phyloP scores from a whole-genome alignment of 2,113 vertebrate genomes.

The Osmerus eperlanus region DNA sequence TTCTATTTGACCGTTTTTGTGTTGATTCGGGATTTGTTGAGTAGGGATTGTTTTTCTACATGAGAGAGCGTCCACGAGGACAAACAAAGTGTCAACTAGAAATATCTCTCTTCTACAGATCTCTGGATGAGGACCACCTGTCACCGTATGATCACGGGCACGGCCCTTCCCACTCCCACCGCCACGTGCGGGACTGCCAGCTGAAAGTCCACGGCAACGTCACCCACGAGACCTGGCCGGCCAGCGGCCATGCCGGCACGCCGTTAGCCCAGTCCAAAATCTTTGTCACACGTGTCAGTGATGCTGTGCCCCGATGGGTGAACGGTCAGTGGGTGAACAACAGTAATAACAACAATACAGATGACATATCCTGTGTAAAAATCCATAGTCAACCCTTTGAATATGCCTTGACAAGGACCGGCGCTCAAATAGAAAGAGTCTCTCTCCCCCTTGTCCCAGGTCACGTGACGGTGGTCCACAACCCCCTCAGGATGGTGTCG shows the following conservation, averaged over 20 bases:
- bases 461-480: slow-evolving; percentile 79
- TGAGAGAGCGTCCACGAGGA: not conserved
- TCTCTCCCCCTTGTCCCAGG: slow-evolving; percentile 33
- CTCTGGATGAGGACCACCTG: slow-evolving; percentile 68
- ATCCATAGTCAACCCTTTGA: not conserved
- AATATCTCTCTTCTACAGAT: slow-evolving; percentile 52
- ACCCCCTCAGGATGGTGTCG: slow-evolving; percentile 81
- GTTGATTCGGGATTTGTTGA: no score
- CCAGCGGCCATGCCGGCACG: slow-evolving; percentile 19
- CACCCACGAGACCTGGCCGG: slow-evolving; percentile 77
- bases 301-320: slow-evolving; percentile 39
- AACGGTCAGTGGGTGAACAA: slow-evolving; percentile 58
- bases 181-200: slow-evolving; percentile 78
- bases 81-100: not conserved
- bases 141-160: slow-evolving; percentile 71
- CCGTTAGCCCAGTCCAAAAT: slow-evolving; percentile 61
- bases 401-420: not conserved
- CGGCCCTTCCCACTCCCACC: slow-evolving; percentile 70
- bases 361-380: not conserved
- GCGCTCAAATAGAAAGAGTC: not conserved
- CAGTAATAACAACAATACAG: not conserved
- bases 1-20: no score
- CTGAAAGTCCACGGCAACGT: slow-evolving; percentile 62
- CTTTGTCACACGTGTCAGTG: slow-evolving; percentile 74
- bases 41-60: no score